phyloP scores from a whole-genome alignment of 1,140 invertebrate species.

The Probaryconus sp. region DNA sequence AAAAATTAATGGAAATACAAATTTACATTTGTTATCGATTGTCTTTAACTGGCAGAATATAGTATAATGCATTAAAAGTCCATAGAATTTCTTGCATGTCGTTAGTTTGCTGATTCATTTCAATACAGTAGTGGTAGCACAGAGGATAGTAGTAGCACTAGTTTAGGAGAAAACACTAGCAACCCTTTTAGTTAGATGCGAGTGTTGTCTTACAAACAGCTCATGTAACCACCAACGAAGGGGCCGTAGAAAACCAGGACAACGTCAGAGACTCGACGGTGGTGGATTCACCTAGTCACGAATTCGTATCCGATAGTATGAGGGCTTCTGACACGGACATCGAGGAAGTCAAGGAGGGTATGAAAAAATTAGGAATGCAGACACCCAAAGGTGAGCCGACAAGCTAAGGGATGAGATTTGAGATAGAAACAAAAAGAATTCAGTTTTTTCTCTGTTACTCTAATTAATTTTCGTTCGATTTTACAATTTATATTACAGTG shows the following conservation, averaged over 20 bases:
- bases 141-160: constrained; percentile 26
- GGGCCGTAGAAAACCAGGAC: constrained; percentile 45
- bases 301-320: constrained; percentile 85
- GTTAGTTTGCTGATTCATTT: constrained; percentile 47
- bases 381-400: constrained; percentile 74
- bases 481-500: too few relatives aligned
- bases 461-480: too few relatives aligned
- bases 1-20: too few relatives aligned
- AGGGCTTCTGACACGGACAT: constrained; percentile 81
- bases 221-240: constrained; percentile 66
- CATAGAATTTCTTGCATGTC: constrained; percentile 33
- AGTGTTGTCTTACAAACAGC: constrained; percentile 74
- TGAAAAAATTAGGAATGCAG: constrained; percentile 82
- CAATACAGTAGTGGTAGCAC: constrained; percentile 51
- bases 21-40: neutral
- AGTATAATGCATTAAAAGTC: too few relatives aligned
- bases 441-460: too few relatives aligned
- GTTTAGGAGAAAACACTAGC: constrained; percentile 51
- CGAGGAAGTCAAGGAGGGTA: constrained; percentile 83
- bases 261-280: constrained; percentile 40
- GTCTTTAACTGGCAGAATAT: too few relatives aligned
- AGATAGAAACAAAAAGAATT: constrained; percentile 14
- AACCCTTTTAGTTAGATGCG: constrained; percentile 69
- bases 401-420: constrained; percentile 42
- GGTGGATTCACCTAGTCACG: constrained; percentile 74